Conservation (phyloP, 1,140 invertebrate species). For the Psilanteris sp. region DNA sequence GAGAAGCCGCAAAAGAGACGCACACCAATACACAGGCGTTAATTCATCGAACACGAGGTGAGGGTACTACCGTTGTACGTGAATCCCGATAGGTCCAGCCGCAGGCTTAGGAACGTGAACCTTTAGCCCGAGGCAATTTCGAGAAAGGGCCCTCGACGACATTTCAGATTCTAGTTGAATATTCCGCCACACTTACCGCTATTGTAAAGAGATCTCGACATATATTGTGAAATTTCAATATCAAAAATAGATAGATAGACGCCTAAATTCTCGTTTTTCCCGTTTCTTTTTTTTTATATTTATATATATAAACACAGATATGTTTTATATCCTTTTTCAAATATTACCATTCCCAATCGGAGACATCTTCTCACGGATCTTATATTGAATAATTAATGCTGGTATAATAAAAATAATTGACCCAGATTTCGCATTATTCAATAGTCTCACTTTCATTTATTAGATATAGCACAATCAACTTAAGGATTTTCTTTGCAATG, state of each 20-base stretch:
- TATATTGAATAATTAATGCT: slow-evolving; percentile 30
- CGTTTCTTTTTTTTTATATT: slow-evolving; percentile 21
- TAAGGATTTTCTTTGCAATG: slow-evolving; percentile 30
- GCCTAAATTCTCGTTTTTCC: slow-evolving; percentile 26
- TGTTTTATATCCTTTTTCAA: slow-evolving; percentile 6
- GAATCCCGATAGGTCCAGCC: slow-evolving; percentile 55
- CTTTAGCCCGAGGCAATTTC: slow-evolving; percentile 59
- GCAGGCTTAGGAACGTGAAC: slow-evolving; percentile 47
- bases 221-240: slow-evolving; percentile 45
- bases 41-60: slow-evolving; percentile 58
- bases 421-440: slow-evolving; percentile 59
- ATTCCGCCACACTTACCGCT: slow-evolving; percentile 53
- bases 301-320: too few relatives aligned
- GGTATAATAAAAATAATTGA: slow-evolving; percentile 41
- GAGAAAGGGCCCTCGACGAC: slow-evolving; percentile 54
- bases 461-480: slow-evolving; percentile 48
- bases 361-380: slow-evolving; percentile 14
- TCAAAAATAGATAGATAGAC: slow-evolving; percentile 30
- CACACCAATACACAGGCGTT: slow-evolving; percentile 55
- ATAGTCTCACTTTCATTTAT: slow-evolving; percentile 60
- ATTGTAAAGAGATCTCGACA: slow-evolving; percentile 50
- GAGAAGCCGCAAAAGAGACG: slow-evolving; percentile 57
- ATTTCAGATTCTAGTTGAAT: slow-evolving; percentile 61
- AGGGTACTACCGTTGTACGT: slow-evolving; percentile 62
- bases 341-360: slow-evolving; percentile 23